A percentile compares a stretch with the other conserved stretches of the same genome.
phyloP scores from a whole-genome alignment of 2,113 vertebrate species.

The Mobula birostris region DNA sequence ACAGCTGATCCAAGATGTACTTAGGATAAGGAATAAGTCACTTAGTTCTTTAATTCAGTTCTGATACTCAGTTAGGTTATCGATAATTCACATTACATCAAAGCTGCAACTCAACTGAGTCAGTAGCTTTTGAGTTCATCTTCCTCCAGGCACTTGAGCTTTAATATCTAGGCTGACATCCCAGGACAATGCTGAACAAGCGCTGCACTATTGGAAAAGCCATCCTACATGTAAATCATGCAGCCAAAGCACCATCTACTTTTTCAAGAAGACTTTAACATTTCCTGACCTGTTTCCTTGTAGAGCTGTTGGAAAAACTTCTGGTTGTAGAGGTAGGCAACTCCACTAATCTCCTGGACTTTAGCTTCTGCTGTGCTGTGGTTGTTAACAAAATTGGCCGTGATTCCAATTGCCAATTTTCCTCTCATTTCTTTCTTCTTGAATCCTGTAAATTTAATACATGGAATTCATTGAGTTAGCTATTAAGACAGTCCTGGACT shows the following conservation, averaged over 20 bases:
- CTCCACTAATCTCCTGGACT: constrained; percentile 84
- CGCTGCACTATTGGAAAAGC: too few species aligned
- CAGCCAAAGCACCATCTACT: too few species aligned
- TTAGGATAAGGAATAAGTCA: not conserved
- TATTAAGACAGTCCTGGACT: not conserved
- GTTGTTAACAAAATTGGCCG: constrained; percentile 80
- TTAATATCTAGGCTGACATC: too few species aligned
- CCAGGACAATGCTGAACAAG: too few species aligned
- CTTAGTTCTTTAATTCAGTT: not conserved
- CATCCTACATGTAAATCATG: too few species aligned
- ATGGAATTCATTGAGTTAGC: not conserved
- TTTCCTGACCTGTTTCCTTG: constrained; percentile 67
- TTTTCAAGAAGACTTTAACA: too few species aligned
- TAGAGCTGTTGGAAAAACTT: constrained; percentile 85
- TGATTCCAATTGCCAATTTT: constrained; percentile 88
- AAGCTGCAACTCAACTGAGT: not conserved
- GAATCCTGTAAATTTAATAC: constrained; percentile 62
- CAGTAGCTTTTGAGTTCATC: too few species aligned
- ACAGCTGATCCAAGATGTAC: not conserved
- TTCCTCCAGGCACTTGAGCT: too few species aligned
- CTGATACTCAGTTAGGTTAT: not conserved
- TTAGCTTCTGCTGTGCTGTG: constrained; percentile 69
- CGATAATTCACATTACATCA: not conserved
- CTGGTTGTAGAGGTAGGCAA: constrained; percentile 92
- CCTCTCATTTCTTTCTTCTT: constrained; percentile 78